These are phyloP conservation scores for Latheticus oryzae DNA, from an alignment of 2,888 invertebrate genomes.

Conservation along the genomic window DNA sequence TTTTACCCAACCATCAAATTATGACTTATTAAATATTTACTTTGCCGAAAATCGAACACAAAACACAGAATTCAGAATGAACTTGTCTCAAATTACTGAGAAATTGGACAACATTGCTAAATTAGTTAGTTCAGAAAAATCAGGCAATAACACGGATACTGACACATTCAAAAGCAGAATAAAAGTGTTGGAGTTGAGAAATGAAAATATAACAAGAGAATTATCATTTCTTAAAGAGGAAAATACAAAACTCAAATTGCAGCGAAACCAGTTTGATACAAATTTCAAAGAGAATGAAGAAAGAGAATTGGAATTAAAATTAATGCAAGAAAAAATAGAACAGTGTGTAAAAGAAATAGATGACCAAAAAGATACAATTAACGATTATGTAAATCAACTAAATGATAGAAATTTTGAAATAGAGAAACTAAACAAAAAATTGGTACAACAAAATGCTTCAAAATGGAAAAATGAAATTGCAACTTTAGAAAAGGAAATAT, in stretches of 20 bases:
- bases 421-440: conserved; percentile 33
- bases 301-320: conserved; percentile 15
- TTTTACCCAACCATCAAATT: conserved; percentile 43
- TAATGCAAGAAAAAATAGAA: conserved; percentile 30
- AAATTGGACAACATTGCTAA: conserved; percentile 72
- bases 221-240: conserved; percentile 47
- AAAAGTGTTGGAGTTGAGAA: conserved; percentile 60
- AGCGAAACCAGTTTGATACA: too few relatives aligned
- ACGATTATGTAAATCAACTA: too few relatives aligned
- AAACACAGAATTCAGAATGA: conserved; percentile 75
- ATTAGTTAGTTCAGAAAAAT: conserved; percentile 52
- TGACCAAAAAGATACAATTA: conserved; percentile 2
- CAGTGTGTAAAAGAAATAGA: conserved; percentile 33
- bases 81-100: conserved; percentile 72
- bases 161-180: conserved; percentile 59
- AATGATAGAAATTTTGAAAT: conserved; percentile 30
- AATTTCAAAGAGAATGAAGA: conserved; percentile 26
- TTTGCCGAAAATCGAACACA: conserved; percentile 73
- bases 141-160: conserved; percentile 46
- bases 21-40: conserved; percentile 68
- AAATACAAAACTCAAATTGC: conserved; percentile 26
- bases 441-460: conserved; percentile 31
- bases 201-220: conserved; percentile 59
- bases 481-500: conserved; percentile 40
- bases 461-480: conserved; percentile 29